phyloP scores from a whole-genome alignment of 2,113 vertebrate genomes.

The Boulengeromyrus knoepffleri region DNA sequence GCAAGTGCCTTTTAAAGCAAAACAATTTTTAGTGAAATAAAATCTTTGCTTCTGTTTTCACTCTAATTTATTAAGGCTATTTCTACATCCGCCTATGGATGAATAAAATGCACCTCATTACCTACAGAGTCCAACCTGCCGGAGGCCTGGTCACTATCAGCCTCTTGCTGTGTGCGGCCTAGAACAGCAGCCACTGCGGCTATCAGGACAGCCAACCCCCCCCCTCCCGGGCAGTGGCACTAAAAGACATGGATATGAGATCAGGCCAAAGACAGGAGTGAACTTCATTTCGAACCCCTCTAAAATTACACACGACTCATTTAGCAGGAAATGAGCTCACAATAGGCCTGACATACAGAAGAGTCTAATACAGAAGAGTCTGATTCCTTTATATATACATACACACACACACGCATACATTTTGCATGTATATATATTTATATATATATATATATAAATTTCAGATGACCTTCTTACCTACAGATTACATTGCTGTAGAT shows the following conservation, averaged over 20 bases:
- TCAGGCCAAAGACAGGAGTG: background rate
- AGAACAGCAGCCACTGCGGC: background rate
- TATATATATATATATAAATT: too few species aligned
- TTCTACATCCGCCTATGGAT: background rate
- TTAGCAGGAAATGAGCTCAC: background rate
- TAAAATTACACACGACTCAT: background rate
- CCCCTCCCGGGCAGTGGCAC: background rate
- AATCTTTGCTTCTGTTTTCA: background rate
- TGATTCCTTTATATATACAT: background rate
- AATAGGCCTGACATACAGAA: background rate
- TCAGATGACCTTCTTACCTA: background rate
- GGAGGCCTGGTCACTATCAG: background rate
- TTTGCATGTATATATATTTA: background rate
- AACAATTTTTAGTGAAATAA: background rate
- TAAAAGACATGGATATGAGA: background rate
- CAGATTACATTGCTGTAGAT: background rate
- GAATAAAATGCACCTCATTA: background rate
- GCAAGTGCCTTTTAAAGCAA: background rate
- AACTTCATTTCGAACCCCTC: background rate
- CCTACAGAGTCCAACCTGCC: background rate
- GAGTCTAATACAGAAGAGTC: background rate
- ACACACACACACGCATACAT: too few species aligned
- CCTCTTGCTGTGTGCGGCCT: background rate
- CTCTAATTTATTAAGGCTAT: background rate
- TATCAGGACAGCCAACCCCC: background rate